A percentile compares a stretch with the other conserved stretches of the same genome.
Evolutionary conservation across 2,888 invertebrate genomes (phyloP).

Genomic region (Terebella lapidaria): DNA sequence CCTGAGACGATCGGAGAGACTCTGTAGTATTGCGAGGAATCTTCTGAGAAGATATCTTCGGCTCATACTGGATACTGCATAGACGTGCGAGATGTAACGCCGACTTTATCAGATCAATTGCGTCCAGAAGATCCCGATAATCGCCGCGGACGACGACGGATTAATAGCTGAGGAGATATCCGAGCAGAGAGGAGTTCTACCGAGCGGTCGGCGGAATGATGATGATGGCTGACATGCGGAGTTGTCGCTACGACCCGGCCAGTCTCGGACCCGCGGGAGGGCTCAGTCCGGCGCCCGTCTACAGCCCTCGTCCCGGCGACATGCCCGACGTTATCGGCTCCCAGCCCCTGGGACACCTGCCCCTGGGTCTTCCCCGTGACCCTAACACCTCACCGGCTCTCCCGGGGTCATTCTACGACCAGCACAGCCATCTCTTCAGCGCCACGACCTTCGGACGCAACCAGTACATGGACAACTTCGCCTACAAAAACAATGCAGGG

Average conservation of each 20-base stretch:
- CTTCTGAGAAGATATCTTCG: too few relatives aligned
- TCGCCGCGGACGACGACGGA: too few relatives aligned
- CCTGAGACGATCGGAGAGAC: too few relatives aligned
- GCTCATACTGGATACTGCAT: too few relatives aligned
- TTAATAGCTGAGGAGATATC: too few relatives aligned
- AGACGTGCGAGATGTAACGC: too few relatives aligned
- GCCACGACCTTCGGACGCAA: background rate
- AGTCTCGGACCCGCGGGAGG: conserved; percentile 19
- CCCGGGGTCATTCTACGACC: background rate
- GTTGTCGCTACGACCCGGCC: conserved; percentile 44
- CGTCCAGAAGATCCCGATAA: too few relatives aligned
- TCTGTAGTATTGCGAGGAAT: too few relatives aligned
- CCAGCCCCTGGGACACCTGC: background rate
- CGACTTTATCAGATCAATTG: too few relatives aligned
- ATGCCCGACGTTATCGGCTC: conserved; percentile 1
- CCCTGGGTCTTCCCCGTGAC: background rate
- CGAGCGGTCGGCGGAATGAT: conserved; percentile 26
- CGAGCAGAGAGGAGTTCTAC: background rate
- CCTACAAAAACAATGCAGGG: background rate
- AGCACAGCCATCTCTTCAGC: background rate
- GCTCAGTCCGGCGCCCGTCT: conserved; percentile 26
- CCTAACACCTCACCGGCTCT: conserved; percentile 7
- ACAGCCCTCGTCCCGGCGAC: conserved; percentile 24
- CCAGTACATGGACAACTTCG: background rate
- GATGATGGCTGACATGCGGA: conserved; percentile 49